phyloP scores from a whole-genome alignment of 1,140 invertebrate genomes.

The Drosophila micromelanica region DNA sequence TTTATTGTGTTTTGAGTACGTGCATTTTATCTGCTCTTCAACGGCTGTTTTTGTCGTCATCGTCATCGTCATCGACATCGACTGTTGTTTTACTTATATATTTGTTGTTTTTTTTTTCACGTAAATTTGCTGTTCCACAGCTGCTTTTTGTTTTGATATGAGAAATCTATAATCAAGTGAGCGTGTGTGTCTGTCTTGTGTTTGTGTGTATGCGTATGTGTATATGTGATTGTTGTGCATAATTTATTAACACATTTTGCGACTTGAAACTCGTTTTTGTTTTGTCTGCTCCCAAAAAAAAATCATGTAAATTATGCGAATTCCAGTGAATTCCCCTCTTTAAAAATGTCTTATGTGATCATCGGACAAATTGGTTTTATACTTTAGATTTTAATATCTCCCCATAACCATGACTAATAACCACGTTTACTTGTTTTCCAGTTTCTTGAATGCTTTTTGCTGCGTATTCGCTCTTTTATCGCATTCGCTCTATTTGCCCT shows the following conservation, averaged over 20 bases:
- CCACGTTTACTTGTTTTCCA: constrained; percentile 22
- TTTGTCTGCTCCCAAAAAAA: constrained; percentile 2
- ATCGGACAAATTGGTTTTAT: constrained; percentile 3
- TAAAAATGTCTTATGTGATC: constrained; percentile 34
- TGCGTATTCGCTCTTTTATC: constrained; percentile 39
- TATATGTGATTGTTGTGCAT: constrained; percentile 13
- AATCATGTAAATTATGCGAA: constrained; percentile 35
- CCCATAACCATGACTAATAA: constrained; percentile 54
- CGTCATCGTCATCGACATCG: constrained; percentile 24
- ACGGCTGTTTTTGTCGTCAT: constrained; percentile 23
- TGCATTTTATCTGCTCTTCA: constrained; percentile 62
- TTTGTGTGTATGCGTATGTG: constrained; percentile 3
- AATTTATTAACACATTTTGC: constrained; percentile 45
- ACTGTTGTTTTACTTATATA: constrained; percentile 22
- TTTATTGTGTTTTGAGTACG: constrained; percentile 32
- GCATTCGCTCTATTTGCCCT: constrained; percentile 7
- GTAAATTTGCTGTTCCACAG: constrained; percentile 58
- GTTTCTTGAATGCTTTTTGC: constrained; percentile 13
- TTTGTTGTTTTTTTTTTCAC: constrained; percentile 26
- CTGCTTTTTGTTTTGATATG: constrained; percentile 80
- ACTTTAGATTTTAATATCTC: constrained; percentile 10
- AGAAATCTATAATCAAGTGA: constrained; percentile 65
- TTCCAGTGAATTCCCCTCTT: constrained; percentile 25
- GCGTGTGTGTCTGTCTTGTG: constrained; percentile 13
- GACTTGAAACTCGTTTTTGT: constrained; percentile 32